A percentile compares a stretch with the other conserved stretches of the same genome.
Evolutionary conservation across 2,888 invertebrate genomes (phyloP).

Genomic region (Yponomeuta plumbellus): DNA sequence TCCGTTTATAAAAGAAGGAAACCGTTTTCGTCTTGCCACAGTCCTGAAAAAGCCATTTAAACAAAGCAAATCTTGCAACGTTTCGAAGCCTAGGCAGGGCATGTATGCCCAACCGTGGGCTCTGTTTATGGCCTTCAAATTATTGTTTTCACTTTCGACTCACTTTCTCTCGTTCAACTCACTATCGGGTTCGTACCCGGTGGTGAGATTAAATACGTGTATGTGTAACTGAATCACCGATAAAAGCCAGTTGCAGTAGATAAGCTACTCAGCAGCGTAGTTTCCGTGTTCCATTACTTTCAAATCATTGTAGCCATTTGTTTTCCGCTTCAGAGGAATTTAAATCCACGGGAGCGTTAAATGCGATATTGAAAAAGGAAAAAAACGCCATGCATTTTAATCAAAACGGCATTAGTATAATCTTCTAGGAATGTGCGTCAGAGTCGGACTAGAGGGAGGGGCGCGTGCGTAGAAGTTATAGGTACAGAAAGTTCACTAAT

Average conservation of each 20-base stretch:
- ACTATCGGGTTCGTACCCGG: too few species aligned
- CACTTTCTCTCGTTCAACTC: too few species aligned
- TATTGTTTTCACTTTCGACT: too few species aligned
- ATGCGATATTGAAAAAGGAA: slow-evolving; percentile 67
- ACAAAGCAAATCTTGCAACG: too few species aligned
- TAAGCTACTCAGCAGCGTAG: background rate
- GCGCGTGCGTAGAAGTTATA: background rate
- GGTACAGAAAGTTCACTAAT: background rate
- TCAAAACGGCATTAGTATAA: slow-evolving; percentile 73
- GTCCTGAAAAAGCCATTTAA: too few species aligned
- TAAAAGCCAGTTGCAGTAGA: background rate
- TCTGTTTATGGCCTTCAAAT: too few species aligned
- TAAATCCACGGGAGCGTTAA: slow-evolving; percentile 52
- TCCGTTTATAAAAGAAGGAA: too few species aligned
- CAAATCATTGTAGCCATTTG: slow-evolving; percentile 37
- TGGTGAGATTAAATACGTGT: too few species aligned
- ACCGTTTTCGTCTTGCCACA: too few species aligned
- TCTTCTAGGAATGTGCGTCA: slow-evolving; percentile 64
- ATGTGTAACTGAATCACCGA: too few species aligned
- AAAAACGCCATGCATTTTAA: slow-evolving; percentile 60
- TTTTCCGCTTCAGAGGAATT: slow-evolving; percentile 41
- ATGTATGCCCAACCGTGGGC: too few species aligned
- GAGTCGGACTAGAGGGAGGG: background rate
- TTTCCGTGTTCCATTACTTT: background rate
- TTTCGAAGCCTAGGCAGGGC: too few species aligned